Percentiles rank a stretch among this genome's conserved stretches.
Conservation (phyloP, 2,888 invertebrate species). For the Cacoxenus indagator region DNA sequence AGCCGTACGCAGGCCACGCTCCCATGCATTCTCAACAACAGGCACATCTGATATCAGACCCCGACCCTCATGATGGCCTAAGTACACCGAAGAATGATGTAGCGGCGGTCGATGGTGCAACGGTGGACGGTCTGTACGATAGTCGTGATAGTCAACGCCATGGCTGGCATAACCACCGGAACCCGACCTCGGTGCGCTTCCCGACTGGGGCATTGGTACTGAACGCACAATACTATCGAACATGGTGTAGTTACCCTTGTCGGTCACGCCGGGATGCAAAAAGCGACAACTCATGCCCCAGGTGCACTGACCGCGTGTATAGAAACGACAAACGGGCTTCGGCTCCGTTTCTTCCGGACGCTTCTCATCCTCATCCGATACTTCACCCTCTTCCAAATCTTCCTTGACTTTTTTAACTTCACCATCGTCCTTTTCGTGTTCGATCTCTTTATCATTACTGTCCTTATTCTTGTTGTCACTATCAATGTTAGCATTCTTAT, state of each 20-base stretch:
- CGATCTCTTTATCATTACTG: slow-evolving; percentile 61
- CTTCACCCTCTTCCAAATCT: slow-evolving; percentile 86
- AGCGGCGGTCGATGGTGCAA: slow-evolving; percentile 71
- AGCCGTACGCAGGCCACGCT: slow-evolving; percentile 92
- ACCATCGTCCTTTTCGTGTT: slow-evolving; percentile 23
- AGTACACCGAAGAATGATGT: slow-evolving; percentile 59
- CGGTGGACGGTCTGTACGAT: slow-evolving; percentile 72
- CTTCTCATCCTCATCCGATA: slow-evolving; percentile 89
- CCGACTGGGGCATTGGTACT: slow-evolving; percentile 73
- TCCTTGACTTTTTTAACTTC: slow-evolving; percentile 41
- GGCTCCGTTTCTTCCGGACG: slow-evolving; percentile 90
- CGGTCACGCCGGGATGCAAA: slow-evolving; percentile 96
- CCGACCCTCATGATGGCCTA: slow-evolving; percentile 67
- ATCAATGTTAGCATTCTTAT: neutral
- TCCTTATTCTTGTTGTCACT: slow-evolving; percentile 67
- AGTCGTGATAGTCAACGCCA: slow-evolving; percentile 68
- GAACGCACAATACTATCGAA: slow-evolving; percentile 86
- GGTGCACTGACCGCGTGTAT: slow-evolving; percentile 93
- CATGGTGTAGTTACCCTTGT: slow-evolving; percentile 96
- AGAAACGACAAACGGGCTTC: slow-evolving; percentile 92
- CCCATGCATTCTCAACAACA: slow-evolving; percentile 92
- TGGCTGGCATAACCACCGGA: slow-evolving; percentile 39
- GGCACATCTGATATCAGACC: slow-evolving; percentile 55
- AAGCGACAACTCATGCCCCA: slow-evolving; percentile 97
- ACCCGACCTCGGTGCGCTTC: slow-evolving; percentile 21